phyloP scores from a whole-genome alignment of 2,113 vertebrate genomes.

The Sminthopsis crassicaudata region DNA sequence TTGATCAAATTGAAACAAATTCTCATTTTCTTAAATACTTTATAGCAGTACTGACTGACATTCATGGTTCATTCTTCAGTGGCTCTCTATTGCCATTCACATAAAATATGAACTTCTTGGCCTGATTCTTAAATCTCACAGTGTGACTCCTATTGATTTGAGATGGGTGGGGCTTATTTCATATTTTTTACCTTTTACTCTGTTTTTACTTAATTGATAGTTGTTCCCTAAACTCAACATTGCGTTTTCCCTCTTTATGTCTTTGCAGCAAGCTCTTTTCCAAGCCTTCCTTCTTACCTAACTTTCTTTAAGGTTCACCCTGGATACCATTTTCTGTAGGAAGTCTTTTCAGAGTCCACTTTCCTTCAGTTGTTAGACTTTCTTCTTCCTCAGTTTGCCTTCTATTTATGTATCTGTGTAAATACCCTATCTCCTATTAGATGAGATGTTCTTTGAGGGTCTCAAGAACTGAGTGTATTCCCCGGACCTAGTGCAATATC shows the following conservation, averaged over 20 bases:
- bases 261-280: background rate
- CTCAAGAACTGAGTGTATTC: slow-evolving; percentile 20
- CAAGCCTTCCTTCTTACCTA: background rate
- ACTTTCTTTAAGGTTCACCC: background rate
- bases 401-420: slow-evolving; percentile 24
- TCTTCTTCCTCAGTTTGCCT: slow-evolving; percentile 13
- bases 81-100: background rate
- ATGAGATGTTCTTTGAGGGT: slow-evolving; percentile 8
- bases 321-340: background rate
- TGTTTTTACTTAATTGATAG: background rate
- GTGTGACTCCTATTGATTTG: background rate
- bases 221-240: background rate
- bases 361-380: background rate
- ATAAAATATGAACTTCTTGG: background rate
- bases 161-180: background rate
- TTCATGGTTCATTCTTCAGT: background rate
- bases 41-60: background rate
- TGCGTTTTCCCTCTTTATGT: background rate
- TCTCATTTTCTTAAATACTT: background rate
- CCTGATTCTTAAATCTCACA: background rate
- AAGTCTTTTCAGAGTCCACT: background rate
- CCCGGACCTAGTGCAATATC: slow-evolving; percentile 25
- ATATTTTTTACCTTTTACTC: background rate
- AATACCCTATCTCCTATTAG: background rate
- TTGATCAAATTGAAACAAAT: background rate